Percentiles rank a stretch among this genome's conserved stretches.
phyloP scores from a whole-genome alignment of 1,140 invertebrate species.

The Amphibalanus amphitrite region DNA sequence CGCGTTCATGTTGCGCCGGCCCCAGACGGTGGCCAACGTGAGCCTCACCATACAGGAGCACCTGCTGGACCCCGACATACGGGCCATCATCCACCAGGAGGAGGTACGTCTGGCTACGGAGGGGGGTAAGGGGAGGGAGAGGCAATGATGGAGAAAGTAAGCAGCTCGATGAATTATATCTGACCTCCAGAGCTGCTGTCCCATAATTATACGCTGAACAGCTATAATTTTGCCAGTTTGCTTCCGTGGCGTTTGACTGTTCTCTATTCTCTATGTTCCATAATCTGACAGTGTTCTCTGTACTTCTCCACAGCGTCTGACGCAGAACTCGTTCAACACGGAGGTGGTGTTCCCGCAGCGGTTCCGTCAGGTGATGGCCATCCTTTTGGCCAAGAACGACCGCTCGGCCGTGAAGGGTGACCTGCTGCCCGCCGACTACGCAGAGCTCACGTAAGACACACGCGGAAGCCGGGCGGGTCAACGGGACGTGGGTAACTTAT shows the following conservation, averaged over 20 bases:
- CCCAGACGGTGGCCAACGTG: constrained; percentile 35
- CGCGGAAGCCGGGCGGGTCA: no score
- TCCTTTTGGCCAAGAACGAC: constrained; percentile 8
- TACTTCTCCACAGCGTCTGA: background rate
- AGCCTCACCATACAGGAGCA: constrained; percentile 40
- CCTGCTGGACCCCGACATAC: constrained; percentile 34
- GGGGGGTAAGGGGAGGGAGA: constrained; percentile 11
- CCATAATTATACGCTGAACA: no score
- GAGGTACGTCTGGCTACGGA: background rate
- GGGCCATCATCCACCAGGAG: constrained; percentile 23
- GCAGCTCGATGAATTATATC: no score
- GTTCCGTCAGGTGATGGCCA: background rate
- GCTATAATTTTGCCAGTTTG: no score
- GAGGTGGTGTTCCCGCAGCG: constrained; percentile 2
- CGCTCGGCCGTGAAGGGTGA: background rate
- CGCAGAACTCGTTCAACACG: constrained; percentile 8
- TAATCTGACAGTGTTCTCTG: background rate
- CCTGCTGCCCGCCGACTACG: background rate
- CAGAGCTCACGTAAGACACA: background rate
- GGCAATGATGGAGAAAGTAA: constrained; percentile 10
- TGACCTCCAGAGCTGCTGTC: no score
- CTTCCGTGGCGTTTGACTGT: no score
- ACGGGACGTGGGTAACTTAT: no score
- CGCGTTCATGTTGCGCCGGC: constrained; percentile 41
- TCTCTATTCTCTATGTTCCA: no score